Evolutionary conservation across 2,888 invertebrate genomes (phyloP), one percentile per base, ranked within the genome.

Genomic region (Brachyptera putata): DNA sequence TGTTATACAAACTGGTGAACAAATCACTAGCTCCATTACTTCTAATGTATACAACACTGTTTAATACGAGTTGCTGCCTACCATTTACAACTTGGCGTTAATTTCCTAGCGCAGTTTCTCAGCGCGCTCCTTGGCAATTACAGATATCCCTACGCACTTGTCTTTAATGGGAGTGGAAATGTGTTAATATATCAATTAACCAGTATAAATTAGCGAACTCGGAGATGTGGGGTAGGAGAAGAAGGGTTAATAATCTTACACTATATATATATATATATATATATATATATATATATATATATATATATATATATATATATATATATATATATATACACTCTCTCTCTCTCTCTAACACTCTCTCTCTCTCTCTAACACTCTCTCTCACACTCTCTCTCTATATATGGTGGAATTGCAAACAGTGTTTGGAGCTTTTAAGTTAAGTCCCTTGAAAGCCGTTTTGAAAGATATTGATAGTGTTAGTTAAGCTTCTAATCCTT

Each of bases 161-260:
- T 61, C 50, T 57, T 49, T 57, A 61, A 56, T 57, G 62, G 56
- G 39, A 30, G 56, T 56, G 56, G 34, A 39, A 59, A 56, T 57
- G 59, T 62, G 62, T 62, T 62, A 62, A 62, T 62, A 62, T 62
- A 62, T 62, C 62, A 62, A 62, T 62, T 62, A 62, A 59, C 56
- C 46, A 34, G 56, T 37, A 62, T 62, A 62, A 62, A 62, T 62
- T 62, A 56, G 56, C 59, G 36, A 46, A 21, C 36, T 50, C 21
- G 34, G n/a, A n/a, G n/a, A 24, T 34, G 59, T 50, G 59, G 49
- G 58, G 36, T 30, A 21, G 9, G 3, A 7, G 41, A 14, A 41
- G 16, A 14, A 18, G 58, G 53, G 59, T 39, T 57, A 41, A 57
- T 53, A 61, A 61, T 43, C 61, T 41, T 57, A 61, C 49, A 61